These are phyloP conservation scores for Cyprinodon diabolis DNA, from an alignment of 2,797 vertebrate genomes.

Conservation along the genomic window DNA sequence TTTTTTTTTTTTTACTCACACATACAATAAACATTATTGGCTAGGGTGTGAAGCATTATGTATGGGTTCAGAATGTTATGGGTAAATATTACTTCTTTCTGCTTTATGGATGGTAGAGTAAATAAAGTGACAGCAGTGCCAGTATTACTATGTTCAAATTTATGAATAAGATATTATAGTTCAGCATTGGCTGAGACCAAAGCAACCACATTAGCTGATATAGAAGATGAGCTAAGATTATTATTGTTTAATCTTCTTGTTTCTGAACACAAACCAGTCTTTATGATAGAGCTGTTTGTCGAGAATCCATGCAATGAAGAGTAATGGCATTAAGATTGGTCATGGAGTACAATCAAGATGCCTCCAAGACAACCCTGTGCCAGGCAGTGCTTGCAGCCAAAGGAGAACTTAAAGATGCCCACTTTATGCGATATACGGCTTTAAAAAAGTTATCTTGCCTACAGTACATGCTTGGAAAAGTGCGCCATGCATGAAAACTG, in stretches of 20 bases:
- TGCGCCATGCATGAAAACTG: conserved; percentile 8
- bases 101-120: conserved; percentile 32
- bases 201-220: conserved; percentile 13
- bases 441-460: conserved; percentile 34
- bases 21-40: conserved; percentile 27
- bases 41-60: conserved; percentile 17
- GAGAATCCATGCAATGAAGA: conserved; percentile 20
- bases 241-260: conserved; percentile 26
- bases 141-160: conserved; percentile 51
- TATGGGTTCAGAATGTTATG: conserved; percentile 17
- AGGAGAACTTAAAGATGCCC: conserved; percentile 75
- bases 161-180: conserved; percentile 51
- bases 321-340: conserved; percentile 67
- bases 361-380: conserved; percentile 73
- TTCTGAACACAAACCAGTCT: conserved; percentile 17
- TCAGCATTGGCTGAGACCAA: conserved; percentile 26
- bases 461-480: conserved; percentile 26
- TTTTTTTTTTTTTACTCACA: conserved; percentile 6
- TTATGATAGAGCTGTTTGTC: conserved; percentile 79
- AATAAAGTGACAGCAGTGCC: conserved; percentile 63
- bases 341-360: conserved; percentile 61
- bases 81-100: conserved; percentile 7
- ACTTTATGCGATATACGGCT: conserved; percentile 78
- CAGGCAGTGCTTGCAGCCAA: conserved; percentile 78
- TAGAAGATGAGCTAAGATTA: conserved; percentile 27